Evolutionary conservation across 2,113 vertebrate genomes (phyloP).

Genomic region (Paraplagusia blochii): DNA sequence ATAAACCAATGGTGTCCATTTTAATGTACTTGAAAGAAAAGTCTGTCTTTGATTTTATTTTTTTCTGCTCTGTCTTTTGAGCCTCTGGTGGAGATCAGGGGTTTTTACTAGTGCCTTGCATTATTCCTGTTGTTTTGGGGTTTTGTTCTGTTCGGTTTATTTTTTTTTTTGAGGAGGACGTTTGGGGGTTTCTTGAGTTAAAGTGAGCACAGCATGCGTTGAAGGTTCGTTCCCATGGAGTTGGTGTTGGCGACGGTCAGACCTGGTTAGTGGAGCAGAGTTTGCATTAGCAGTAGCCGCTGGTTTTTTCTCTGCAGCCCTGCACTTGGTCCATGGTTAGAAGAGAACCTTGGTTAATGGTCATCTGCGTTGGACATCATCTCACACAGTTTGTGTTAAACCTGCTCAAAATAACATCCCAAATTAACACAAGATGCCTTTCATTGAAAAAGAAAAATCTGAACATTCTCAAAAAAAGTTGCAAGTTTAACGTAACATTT

Average conservation of each 20-base stretch:
- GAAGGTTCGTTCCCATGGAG: slow-evolving; percentile 16
- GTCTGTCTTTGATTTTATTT: slow-evolving; percentile 28
- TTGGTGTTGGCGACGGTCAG: background rate
- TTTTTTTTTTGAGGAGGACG: slow-evolving; percentile 5
- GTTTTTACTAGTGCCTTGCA: slow-evolving; percentile 64
- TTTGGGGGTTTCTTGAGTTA: slow-evolving; percentile 24
- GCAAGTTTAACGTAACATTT: too few species aligned
- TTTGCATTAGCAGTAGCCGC: slow-evolving; percentile 1
- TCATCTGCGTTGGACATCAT: too few species aligned
- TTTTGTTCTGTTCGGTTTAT: too few species aligned
- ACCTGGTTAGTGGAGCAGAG: slow-evolving; percentile 13
- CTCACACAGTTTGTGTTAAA: too few species aligned
- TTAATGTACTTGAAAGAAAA: slow-evolving; percentile 65
- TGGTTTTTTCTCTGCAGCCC: too few species aligned
- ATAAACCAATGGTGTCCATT: slow-evolving; percentile 66
- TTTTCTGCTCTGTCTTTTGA: slow-evolving; percentile 26
- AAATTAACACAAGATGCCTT: too few species aligned
- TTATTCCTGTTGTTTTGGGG: slow-evolving; percentile 40
- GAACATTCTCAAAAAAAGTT: too few species aligned
- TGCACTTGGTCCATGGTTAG: slow-evolving; percentile 7
- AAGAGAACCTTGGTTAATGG: too few species aligned
- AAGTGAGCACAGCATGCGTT: slow-evolving; percentile 36
- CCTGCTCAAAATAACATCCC: too few species aligned
- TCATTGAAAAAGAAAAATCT: too few species aligned
- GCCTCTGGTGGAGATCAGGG: slow-evolving; percentile 37